Percentiles rank a stretch among this genome's conserved stretches.
phyloP scores from a whole-genome alignment of 2,888 invertebrate genomes.

The Axea sp. region DNA sequence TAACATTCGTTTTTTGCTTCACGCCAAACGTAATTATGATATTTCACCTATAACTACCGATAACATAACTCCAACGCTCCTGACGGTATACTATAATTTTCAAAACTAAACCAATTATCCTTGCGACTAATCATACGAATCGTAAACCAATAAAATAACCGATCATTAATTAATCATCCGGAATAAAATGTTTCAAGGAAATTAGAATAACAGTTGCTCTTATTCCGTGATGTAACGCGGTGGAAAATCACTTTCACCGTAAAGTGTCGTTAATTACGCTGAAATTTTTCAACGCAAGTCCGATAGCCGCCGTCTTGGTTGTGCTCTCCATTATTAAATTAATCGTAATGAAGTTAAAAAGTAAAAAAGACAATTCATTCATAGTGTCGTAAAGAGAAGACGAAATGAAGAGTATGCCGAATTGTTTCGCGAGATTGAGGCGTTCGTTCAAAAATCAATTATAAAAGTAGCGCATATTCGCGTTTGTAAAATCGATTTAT shows the following conservation, averaged over 20 bases:
- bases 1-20: not conserved
- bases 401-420: too few relatives aligned
- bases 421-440: too few relatives aligned
- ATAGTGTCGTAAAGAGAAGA: too few relatives aligned
- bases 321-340: too few relatives aligned
- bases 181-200: constrained; percentile 5
- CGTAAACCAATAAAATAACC: constrained; percentile 24
- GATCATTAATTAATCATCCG: constrained; percentile 5
- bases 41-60: not conserved
- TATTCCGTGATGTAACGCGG: constrained; percentile 17
- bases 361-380: too few relatives aligned
- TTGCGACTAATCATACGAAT: constrained; percentile 23
- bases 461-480: too few relatives aligned
- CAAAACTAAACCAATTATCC: constrained; percentile 18
- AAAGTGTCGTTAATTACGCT: constrained; percentile 21
- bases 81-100: constrained; percentile 9
- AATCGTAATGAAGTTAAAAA: not conserved
- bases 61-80: constrained; percentile 1
- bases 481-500: too few relatives aligned
- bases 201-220: constrained; percentile 19
- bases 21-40: not conserved
- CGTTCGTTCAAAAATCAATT: too few relatives aligned
- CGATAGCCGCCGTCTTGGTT: too few relatives aligned
- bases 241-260: constrained; percentile 24
- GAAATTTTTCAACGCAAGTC: constrained; percentile 10